Evolutionary conservation across 2,113 vertebrate genomes (phyloP).

Genomic region (Epinephelus lanceolatus): DNA sequence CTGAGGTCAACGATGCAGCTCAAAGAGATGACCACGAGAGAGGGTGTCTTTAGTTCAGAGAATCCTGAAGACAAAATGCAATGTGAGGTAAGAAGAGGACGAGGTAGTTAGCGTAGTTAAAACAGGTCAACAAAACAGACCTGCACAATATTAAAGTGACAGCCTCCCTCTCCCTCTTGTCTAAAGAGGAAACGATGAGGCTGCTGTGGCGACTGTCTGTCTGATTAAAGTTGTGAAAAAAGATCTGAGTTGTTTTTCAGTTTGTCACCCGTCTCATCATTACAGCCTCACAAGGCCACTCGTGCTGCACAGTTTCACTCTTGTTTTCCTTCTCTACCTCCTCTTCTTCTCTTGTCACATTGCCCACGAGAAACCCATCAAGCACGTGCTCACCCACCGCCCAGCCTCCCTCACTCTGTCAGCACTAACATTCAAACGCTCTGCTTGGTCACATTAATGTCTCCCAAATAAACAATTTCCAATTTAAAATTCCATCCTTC

Average conservation of each 20-base stretch:
- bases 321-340: background rate
- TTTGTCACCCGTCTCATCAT: background rate
- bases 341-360: conserved; percentile 27
- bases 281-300: background rate
- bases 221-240: background rate
- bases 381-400: background rate
- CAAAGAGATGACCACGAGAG: too few relatives aligned
- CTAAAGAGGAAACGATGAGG: background rate
- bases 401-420: conserved; percentile 11
- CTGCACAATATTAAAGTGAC: too few relatives aligned
- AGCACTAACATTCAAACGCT: conserved; percentile 17
- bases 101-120: too few relatives aligned
- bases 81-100: too few relatives aligned
- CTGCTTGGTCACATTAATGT: background rate
- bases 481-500: background rate
- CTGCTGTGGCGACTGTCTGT: background rate
- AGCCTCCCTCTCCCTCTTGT: too few relatives aligned
- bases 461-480: background rate
- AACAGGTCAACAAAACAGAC: too few relatives aligned
- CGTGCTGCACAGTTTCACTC: background rate
- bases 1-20: too few relatives aligned
- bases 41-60: too few relatives aligned
- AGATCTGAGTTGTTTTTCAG: background rate
- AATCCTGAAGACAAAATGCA: too few relatives aligned
- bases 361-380: conserved; percentile 1